Evolutionary conservation across 2,888 invertebrate genomes (phyloP).

Genomic region (Drosophila nigritarsus): DNA sequence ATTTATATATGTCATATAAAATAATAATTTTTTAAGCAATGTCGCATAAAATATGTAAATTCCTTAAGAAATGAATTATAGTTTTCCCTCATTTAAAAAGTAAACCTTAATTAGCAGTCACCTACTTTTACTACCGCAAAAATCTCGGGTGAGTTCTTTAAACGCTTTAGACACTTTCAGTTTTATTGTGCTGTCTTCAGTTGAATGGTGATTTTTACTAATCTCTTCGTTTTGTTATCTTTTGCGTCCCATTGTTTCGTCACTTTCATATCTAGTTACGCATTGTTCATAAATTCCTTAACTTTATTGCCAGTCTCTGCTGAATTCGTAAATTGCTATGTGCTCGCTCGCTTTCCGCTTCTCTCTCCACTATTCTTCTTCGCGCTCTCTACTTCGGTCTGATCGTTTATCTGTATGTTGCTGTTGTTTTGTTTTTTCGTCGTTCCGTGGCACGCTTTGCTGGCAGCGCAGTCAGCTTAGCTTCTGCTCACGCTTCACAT

Average conservation of each 20-base stretch:
- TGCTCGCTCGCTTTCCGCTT: not conserved
- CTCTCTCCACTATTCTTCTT: not conserved
- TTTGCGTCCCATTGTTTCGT: not conserved
- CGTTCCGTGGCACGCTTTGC: conserved; percentile 43
- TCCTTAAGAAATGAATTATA: too few species aligned
- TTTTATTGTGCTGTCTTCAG: too few species aligned
- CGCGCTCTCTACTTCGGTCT: not conserved
- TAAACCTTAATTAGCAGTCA: not conserved
- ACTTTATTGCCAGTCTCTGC: conserved; percentile 5
- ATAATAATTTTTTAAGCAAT: too few species aligned
- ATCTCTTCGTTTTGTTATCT: not conserved
- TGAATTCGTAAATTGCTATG: not conserved
- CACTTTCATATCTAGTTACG: not conserved
- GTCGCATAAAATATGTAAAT: too few species aligned
- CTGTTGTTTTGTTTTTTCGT: conserved; percentile 3
- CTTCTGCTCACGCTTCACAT: conserved; percentile 44
- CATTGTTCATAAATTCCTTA: conserved; percentile 9
- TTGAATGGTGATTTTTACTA: not conserved
- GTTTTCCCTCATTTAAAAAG: not conserved
- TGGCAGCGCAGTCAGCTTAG: conserved; percentile 3
- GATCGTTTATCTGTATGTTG: conserved; percentile 33
- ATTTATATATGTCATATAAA: too few species aligned
- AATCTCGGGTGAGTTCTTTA: not conserved
- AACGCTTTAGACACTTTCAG: not conserved
- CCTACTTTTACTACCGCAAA: not conserved